Percentiles rank a stretch among this genome's conserved stretches.
Evolutionary conservation across 35 echinoderm and acorn worm species (phyloP).

Genomic region (Acanthaster planci): DNA sequence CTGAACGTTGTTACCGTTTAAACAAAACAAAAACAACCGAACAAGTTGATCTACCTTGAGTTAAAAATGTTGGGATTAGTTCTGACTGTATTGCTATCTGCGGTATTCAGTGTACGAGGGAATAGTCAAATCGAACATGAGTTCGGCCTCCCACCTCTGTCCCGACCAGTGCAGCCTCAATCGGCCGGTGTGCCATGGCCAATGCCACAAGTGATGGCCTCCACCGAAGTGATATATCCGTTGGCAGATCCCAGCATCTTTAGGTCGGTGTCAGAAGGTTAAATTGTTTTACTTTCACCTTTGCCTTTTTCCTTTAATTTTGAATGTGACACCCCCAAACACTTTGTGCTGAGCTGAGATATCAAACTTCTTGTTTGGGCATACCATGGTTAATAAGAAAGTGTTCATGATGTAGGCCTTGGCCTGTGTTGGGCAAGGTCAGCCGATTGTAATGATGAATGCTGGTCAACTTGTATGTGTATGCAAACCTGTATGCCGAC

Average conservation of each 20-base stretch:
- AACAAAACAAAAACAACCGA: too few species aligned
- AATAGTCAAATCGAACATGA: neutral
- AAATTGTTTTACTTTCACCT: neutral
- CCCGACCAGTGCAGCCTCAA: neutral
- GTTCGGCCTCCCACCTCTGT: neutral
- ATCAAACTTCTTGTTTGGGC: neutral
- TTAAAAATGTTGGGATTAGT: too few species aligned
- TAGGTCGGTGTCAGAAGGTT: neutral
- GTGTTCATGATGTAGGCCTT: neutral
- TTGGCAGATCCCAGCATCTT: neutral
- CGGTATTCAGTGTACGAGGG: neutral
- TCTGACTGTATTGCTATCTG: too few species aligned
- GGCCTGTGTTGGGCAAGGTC: neutral
- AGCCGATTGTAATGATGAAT: neutral
- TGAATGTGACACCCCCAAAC: neutral
- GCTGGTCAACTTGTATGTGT: too few species aligned
- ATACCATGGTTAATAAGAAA: neutral
- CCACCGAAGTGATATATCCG: neutral
- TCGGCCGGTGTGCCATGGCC: neutral
- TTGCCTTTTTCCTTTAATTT: neutral
- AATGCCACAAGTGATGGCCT: neutral
- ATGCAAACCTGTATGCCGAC: too few species aligned
- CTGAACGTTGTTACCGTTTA: too few species aligned
- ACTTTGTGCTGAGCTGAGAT: neutral
- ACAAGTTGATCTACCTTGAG: too few species aligned